Base-by-base conservation (phyloP, 2,888 invertebrate genomes). In the Odontothrips loti region DNA sequence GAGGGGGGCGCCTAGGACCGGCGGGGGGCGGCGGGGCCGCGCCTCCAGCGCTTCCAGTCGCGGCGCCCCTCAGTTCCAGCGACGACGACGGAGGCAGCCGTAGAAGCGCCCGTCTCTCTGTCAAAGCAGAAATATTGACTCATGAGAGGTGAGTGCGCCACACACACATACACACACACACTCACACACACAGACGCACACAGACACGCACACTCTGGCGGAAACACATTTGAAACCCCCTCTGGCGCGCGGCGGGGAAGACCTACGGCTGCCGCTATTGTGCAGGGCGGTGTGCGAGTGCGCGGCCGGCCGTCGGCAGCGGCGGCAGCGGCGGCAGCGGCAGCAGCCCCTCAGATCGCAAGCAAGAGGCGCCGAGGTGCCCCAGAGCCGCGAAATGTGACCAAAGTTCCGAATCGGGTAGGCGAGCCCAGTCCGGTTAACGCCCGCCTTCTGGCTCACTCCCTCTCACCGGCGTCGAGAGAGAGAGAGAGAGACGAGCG, bases 21-120 rank as follows among this genome's bases (percentile, higher is more conserved):
- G 80, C 79, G 79, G 81, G 78, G 48, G 23, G 17, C 75, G 51
- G 51, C 47, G 47, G 43, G 34, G 17, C 27, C 48, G 78, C 80
- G 68, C 78, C 20, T 43, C 34, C 34, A 43, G 34, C 78, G 68
- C 1, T 27, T 80, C 63, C 29, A 58, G 23, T 8, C 23, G 29
- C 27, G 27, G 68, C 68, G 68, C 23, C 68, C 68, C 23, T 75
- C 27, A 1, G 20, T 23, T 68, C 68, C 68, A 11, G n/a, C 23
- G 6, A 8, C 63, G 34, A 8, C 58, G 58, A n/a, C 17, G 17
- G 12, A 11, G 58, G 58, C 58, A 58, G 58, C 58, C 58, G 58
- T 58, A 58, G 58, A 58, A 58, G 17, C 58, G 58, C 34, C 34
- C 34, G 34, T 43, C 34, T 43, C 34, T 43, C 58, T 58, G 58